phyloP scores from a whole-genome alignment of 1,140 invertebrate genomes.

The Drosophila ohnishii region DNA sequence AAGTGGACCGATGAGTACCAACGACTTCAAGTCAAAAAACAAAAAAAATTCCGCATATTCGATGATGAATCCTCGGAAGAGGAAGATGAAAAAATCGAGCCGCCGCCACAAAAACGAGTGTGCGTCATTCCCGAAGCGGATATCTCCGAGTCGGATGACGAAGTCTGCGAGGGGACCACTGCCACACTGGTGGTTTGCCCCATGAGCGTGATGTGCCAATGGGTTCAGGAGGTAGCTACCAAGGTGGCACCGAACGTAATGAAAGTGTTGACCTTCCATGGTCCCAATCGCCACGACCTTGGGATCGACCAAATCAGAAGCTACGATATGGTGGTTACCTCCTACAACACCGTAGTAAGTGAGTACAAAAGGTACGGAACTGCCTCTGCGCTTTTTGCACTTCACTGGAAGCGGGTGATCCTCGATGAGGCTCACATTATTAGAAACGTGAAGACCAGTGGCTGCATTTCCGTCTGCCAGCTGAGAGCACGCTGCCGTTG shows the following conservation, averaged over 20 bases:
- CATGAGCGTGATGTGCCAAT: constrained; percentile 55
- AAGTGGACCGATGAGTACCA: constrained; percentile 21
- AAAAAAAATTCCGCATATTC: constrained; percentile 18
- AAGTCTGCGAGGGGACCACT: background rate
- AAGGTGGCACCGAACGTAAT: constrained; percentile 39
- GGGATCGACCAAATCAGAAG: constrained; percentile 6
- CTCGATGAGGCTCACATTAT: constrained; percentile 59
- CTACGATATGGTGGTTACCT: constrained; percentile 50
- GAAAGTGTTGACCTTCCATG: constrained; percentile 41
- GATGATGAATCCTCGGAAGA: constrained; percentile 21
- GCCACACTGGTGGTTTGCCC: constrained; percentile 54
- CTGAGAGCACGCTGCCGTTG: constrained; percentile 34
- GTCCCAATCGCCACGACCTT: constrained; percentile 33
- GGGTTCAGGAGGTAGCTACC: constrained; percentile 34
- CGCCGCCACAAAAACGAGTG: background rate
- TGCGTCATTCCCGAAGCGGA: background rate
- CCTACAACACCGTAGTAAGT: constrained; percentile 29
- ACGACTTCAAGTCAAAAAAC: background rate
- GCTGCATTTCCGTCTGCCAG: constrained; percentile 17
- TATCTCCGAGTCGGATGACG: background rate
- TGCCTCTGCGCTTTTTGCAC: constrained; percentile 34
- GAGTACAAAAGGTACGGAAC: constrained; percentile 18
- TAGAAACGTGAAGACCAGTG: constrained; percentile 31
- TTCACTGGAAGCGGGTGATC: constrained; percentile 48
- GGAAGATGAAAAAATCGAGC: constrained; percentile 10